These are phyloP conservation scores for Bombus superbus DNA, from an alignment of 1,140 invertebrate genomes.

Conservation along the genomic window DNA sequence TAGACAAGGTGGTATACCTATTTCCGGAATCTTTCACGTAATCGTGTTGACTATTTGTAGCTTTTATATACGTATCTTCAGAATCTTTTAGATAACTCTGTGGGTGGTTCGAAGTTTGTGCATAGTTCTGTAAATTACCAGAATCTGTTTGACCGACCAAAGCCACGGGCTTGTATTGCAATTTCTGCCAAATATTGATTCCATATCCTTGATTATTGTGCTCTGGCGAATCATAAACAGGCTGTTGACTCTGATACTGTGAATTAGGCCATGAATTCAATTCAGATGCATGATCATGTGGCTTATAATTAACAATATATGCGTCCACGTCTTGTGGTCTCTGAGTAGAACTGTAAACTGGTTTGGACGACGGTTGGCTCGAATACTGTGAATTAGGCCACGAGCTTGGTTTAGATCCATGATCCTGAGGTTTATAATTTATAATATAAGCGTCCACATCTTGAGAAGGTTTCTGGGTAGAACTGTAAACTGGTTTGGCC, in stretches of 20 bases:
- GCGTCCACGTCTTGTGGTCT: no score
- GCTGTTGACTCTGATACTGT: neutral
- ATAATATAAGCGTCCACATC: no score
- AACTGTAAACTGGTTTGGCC: neutral
- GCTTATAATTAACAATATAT: no score
- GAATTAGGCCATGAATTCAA: no score
- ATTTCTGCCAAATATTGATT: conserved; percentile 5
- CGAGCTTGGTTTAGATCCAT: no score
- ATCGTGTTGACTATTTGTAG: neutral
- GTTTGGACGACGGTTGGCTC: neutral
- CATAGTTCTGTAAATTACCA: neutral
- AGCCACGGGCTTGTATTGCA: neutral
- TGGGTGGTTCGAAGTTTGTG: neutral
- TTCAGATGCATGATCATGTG: no score
- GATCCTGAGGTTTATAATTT: no score
- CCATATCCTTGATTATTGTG: neutral
- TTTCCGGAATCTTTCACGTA: neutral
- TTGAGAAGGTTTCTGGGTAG: neutral
- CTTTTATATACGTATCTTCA: neutral
- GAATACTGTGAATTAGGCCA: no score
- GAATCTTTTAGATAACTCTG: neutral
- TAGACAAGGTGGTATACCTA: neutral
- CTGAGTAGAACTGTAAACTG: neutral
- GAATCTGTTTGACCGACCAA: neutral
- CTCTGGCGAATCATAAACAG: neutral